Conservation (phyloP, 2,888 invertebrate genomes). For the Chesias legatella region DNA sequence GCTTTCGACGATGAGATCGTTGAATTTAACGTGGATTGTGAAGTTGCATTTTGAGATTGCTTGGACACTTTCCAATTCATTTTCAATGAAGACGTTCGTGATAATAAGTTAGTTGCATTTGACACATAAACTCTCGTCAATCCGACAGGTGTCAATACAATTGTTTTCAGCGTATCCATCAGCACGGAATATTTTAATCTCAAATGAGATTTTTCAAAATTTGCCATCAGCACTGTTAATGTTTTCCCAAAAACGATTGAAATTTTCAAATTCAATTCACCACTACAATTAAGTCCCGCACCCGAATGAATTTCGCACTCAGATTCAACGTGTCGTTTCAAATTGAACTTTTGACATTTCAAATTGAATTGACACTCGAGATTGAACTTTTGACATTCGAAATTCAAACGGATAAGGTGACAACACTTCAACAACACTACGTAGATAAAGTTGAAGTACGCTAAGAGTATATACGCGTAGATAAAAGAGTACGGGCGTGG, state of each 20-base stretch:
- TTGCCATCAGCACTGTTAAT: conserved; percentile 8
- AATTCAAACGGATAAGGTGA: conserved; percentile 6
- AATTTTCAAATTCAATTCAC: conserved; percentile 13
- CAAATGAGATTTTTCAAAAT: conserved; percentile 3
- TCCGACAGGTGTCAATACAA: not conserved
- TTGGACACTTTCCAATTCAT: conserved; percentile 3
- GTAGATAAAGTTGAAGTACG: conserved; percentile 11
- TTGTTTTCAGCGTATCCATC: not conserved
- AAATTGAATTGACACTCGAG: not conserved
- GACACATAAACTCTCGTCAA: not conserved
- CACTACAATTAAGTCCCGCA: conserved; percentile 5
- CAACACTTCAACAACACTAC: conserved; percentile 16
- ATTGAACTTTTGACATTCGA: not conserved
- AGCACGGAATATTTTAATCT: not conserved
- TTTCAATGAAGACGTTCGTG: not conserved
- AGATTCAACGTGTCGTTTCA: not conserved
- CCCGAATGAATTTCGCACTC: not conserved
- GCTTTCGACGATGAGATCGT: too few species aligned
- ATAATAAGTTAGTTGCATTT: not conserved
- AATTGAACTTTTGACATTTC: not conserved
- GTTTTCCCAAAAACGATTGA: conserved; percentile 2
- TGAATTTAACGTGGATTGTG: not conserved
- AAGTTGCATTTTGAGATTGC: conserved; percentile 3
- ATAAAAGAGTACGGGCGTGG: conserved; percentile 39
- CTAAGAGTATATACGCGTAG: conserved; percentile 12